phyloP scores from a whole-genome alignment of 2,888 invertebrate genomes.

The Eumacrocentrus americanus region DNA sequence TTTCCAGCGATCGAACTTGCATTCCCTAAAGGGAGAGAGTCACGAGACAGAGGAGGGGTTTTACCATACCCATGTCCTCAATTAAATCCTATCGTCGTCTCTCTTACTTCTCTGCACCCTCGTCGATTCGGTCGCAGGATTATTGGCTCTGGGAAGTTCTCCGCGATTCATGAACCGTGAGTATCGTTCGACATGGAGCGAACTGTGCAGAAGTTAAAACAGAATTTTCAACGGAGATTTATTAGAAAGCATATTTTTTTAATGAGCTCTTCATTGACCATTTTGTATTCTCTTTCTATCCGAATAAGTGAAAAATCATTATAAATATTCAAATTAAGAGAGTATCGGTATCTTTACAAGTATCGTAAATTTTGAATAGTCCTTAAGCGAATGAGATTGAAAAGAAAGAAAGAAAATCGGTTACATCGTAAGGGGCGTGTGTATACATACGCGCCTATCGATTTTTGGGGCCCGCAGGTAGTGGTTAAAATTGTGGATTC shows the following conservation, averaged over 20 bases:
- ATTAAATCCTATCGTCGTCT: constrained; percentile 37
- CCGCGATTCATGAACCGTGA: constrained; percentile 28
- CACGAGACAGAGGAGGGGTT: constrained; percentile 29
- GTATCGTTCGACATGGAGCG: constrained; percentile 21
- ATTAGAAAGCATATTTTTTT: no score
- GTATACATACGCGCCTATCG: background rate
- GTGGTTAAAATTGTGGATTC: constrained; percentile 15
- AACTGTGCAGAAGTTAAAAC: background rate
- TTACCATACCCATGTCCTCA: constrained; percentile 31
- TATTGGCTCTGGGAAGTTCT: constrained; percentile 28
- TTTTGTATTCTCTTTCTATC: no score
- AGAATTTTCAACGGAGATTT: no score
- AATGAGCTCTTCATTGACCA: no score
- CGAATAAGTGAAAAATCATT: no score
- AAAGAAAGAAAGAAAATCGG: constrained; percentile 2
- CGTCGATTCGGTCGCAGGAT: constrained; percentile 26
- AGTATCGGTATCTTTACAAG: constrained; percentile 26
- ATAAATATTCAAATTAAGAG: no score
- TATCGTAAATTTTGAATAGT: background rate
- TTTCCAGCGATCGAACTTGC: constrained; percentile 26
- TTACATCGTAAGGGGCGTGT: background rate
- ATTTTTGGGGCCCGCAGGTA: constrained; percentile 9
- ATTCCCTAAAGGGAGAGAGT: constrained; percentile 28
- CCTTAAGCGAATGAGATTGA: background rate
- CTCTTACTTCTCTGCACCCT: constrained; percentile 25